Percentiles rank a stretch among this genome's conserved stretches.
Conservation (phyloP, 2,888 invertebrate genomes). For the Epistrophe grossulariae region DNA sequence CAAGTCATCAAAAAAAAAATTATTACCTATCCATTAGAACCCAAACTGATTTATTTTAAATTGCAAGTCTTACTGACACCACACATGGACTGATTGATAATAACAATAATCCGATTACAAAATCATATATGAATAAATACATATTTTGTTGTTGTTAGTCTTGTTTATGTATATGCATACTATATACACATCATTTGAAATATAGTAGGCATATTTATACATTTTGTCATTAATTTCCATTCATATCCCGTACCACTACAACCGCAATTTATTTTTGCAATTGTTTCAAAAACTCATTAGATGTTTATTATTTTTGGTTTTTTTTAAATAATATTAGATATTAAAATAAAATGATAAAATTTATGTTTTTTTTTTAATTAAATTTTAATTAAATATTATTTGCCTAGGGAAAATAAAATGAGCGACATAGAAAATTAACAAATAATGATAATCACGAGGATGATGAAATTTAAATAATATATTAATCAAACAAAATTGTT, state of each 20-base stretch:
- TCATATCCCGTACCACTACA: background rate
- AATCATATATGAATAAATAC: conserved; percentile 9
- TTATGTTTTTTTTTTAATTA: background rate
- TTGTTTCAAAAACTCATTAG: conserved; percentile 48
- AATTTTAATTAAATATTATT: conserved; percentile 35
- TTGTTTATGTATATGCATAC: background rate
- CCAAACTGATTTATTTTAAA: conserved; percentile 35
- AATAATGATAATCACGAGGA: conserved; percentile 10
- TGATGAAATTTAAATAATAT: conserved; percentile 30
- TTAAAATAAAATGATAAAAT: conserved; percentile 16
- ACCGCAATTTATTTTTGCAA: conserved; percentile 45
- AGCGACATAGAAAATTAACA: background rate
- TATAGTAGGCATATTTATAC: background rate
- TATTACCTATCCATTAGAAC: conserved; percentile 13
- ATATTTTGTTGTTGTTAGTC: background rate
- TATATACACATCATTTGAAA: background rate
- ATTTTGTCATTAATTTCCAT: conserved; percentile 47
- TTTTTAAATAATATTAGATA: background rate
- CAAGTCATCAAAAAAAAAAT: conserved; percentile 33
- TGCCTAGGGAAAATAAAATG: background rate
- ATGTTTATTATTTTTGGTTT: conserved; percentile 18
- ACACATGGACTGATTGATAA: conserved; percentile 50
- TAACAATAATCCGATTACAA: conserved; percentile 35
- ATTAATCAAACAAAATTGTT: conserved; percentile 18
- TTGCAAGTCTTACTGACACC: conserved; percentile 37